Percentiles rank a stretch among this genome's conserved stretches.
Conservation (phyloP, 2,797 vertebrate species). For the Tapirus indicus region DNA sequence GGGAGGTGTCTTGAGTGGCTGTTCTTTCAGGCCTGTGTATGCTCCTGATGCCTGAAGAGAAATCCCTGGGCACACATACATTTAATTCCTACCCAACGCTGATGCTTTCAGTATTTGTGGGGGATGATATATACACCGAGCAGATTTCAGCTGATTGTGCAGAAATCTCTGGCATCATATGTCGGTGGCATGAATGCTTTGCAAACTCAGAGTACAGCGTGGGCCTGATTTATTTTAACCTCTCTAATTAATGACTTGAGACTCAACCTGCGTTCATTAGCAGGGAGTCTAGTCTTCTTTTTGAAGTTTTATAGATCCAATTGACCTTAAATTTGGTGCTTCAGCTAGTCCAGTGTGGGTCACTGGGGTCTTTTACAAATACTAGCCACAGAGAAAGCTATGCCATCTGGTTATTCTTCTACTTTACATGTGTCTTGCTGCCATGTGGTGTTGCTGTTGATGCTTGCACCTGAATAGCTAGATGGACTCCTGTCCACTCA, state of each 20-base stretch:
- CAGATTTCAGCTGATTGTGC: not conserved
- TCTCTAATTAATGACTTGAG: not conserved
- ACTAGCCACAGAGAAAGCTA: not conserved
- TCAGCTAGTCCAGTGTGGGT: not conserved
- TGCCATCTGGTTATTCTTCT: not conserved
- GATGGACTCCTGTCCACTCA: not conserved
- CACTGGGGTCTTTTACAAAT: not conserved
- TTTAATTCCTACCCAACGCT: not conserved
- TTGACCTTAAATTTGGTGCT: not conserved
- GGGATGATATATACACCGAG: not conserved
- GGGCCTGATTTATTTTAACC: not conserved
- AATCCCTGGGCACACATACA: not conserved
- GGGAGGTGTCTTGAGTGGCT: not conserved
- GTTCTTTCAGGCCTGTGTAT: not conserved
- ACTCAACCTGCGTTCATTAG: not conserved
- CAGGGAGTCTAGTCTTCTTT: not conserved
- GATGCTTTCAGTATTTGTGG: not conserved
- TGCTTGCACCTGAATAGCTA: not conserved
- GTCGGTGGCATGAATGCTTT: not conserved
- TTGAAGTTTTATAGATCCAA: not conserved
- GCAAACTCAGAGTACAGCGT: conserved; percentile 1
- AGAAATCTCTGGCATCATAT: conserved; percentile 12
- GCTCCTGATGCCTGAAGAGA: not conserved
- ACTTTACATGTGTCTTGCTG: not conserved
- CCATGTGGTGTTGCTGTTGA: not conserved